These are phyloP conservation scores for Phaenicophaeus curvirostris DNA, from an alignment of 2,797 vertebrate genomes.

Conservation along the genomic window DNA sequence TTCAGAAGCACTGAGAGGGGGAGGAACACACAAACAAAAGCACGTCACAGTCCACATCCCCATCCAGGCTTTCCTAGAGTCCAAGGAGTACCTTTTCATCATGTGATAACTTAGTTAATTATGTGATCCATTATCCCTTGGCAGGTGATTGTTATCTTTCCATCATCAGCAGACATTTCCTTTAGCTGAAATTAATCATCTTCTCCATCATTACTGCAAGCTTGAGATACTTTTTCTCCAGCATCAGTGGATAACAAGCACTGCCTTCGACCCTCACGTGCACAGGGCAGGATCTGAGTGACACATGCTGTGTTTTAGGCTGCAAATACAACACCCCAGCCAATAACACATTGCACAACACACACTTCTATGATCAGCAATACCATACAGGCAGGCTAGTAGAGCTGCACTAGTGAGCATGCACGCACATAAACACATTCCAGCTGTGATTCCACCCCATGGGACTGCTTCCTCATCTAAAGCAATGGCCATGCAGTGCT, in stretches of 20 bases:
- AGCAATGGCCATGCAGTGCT: not conserved
- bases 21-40: not conserved
- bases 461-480: too few species aligned
- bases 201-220: not conserved
- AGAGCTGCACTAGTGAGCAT: too few species aligned
- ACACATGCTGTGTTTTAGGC: too few species aligned
- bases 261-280: rapidly evolving
- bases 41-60: constrained; percentile 7
- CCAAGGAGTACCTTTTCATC: constrained; percentile 67
- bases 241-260: not conserved
- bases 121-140: constrained; percentile 41
- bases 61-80: constrained; percentile 42
- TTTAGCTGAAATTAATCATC: constrained; percentile 51
- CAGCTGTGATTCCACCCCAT: not conserved
- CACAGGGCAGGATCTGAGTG: rapidly evolving
- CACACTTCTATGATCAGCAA: not conserved
- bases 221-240: not conserved
- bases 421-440: too few species aligned
- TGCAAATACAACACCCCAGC: too few species aligned
- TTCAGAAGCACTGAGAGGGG: not conserved
- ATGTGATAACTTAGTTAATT: constrained; percentile 48
- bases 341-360: not conserved
- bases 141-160: constrained; percentile 55
- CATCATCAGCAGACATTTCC: constrained; percentile 54
- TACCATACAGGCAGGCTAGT: rapidly evolving